These are phyloP conservation scores for Barypeithes pellucidus DNA, from an alignment of 2,888 invertebrate species.

Conservation along the genomic window DNA sequence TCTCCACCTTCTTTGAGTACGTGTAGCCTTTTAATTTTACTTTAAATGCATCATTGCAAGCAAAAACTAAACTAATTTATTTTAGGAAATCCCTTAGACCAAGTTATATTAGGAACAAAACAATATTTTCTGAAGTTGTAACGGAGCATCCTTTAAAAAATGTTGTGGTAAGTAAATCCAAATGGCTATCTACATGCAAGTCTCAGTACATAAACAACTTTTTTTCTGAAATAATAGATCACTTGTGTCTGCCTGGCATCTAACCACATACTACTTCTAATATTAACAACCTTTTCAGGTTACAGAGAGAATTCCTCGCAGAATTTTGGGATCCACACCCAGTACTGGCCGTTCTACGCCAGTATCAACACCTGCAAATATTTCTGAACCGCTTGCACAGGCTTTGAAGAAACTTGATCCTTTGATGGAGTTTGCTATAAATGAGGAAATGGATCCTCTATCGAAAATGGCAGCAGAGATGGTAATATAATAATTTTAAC, in stretches of 20 bases:
- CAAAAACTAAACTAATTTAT: no score
- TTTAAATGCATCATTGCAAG: no score
- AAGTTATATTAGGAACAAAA: conserved; percentile 43
- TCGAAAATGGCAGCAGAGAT: conserved; percentile 76
- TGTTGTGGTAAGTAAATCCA: conserved; percentile 67
- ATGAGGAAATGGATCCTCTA: conserved; percentile 77
- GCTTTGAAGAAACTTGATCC: conserved; percentile 84
- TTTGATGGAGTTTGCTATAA: conserved; percentile 79
- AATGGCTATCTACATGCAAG: background rate
- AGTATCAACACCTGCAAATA: conserved; percentile 65
- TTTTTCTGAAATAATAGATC: no score
- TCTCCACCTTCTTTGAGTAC: no score
- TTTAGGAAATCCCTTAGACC: conserved; percentile 60
- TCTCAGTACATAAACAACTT: background rate
- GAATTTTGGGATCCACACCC: conserved; percentile 70
- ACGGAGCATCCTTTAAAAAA: conserved; percentile 77
- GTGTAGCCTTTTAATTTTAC: no score
- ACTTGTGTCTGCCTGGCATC: no score
- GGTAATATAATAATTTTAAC: conserved; percentile 59
- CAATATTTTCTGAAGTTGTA: conserved; percentile 43
- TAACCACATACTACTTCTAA: no score
- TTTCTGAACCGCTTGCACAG: conserved; percentile 73
- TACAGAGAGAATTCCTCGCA: conserved; percentile 73
- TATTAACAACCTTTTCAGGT: conserved; percentile 66
- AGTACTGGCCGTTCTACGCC: conserved; percentile 74